These are phyloP conservation scores for Lepeophtheirus salmonis DNA, from an alignment of 1,140 invertebrate genomes.

Conservation along the genomic window DNA sequence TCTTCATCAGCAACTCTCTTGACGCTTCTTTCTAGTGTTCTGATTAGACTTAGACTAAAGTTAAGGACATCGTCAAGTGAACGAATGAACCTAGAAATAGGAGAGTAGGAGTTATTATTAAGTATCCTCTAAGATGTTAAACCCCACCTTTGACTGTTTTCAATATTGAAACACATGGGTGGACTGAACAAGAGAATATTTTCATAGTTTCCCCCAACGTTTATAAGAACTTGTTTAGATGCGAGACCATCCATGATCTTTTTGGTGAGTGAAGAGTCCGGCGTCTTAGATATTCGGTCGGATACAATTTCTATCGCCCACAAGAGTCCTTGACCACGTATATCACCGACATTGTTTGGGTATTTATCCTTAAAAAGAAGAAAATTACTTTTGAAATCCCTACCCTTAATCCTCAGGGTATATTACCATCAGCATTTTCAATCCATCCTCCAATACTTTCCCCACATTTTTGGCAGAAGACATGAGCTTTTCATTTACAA, in stretches of 20 bases:
- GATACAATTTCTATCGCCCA: constrained; percentile 25
- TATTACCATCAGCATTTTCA: constrained; percentile 21
- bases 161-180: constrained; percentile 36
- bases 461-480: constrained; percentile 24
- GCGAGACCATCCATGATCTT: constrained; percentile 27
- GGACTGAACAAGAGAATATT: constrained; percentile 42
- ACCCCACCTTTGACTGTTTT: constrained; percentile 29
- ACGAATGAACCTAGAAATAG: background rate
- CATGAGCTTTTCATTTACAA: constrained; percentile 24
- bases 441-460: constrained; percentile 22
- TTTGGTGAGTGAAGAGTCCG: constrained; percentile 18
- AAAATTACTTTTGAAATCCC: too few relatives aligned
- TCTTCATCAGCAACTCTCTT: background rate
- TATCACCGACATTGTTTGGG: constrained; percentile 22
- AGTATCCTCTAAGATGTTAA: too few relatives aligned
- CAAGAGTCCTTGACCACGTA: constrained; percentile 24
- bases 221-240: constrained; percentile 33
- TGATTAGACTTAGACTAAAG: background rate
- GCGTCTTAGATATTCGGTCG: constrained; percentile 19
- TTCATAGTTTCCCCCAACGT: constrained; percentile 35
- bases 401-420: too few relatives aligned
- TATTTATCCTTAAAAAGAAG: constrained; percentile 8
- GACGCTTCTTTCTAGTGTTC: background rate
- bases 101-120: too few relatives aligned
- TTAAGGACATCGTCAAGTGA: background rate